Evolutionary conservation across 2,888 invertebrate genomes (phyloP).

Genomic region (Zygothrica quintamaculata): DNA sequence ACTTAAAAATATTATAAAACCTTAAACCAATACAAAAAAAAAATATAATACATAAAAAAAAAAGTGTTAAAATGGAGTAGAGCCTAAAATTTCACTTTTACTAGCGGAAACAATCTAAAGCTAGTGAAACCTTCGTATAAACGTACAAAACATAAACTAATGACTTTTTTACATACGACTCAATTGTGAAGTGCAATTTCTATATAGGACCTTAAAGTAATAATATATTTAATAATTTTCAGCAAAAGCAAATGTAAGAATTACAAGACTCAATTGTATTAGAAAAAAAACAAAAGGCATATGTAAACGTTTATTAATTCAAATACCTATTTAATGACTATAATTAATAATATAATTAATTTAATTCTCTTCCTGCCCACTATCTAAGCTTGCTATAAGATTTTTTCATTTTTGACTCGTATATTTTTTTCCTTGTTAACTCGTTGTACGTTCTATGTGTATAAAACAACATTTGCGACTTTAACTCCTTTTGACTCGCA

Average conservation of each 20-base stretch:
- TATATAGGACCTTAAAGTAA: constrained; percentile 32
- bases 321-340: constrained; percentile 66
- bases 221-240: constrained; percentile 49
- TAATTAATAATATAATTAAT: constrained; percentile 71
- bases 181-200: constrained; percentile 51
- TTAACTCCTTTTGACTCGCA: constrained; percentile 61
- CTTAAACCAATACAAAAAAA: constrained; percentile 34
- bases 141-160: constrained; percentile 65
- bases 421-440: constrained; percentile 68
- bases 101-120: constrained; percentile 49
- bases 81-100: constrained; percentile 38
- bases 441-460: constrained; percentile 69
- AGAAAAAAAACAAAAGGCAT: constrained; percentile 29
- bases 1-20: constrained; percentile 40
- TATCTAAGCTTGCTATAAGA: constrained; percentile 56
- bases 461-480: constrained; percentile 53
- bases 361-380: constrained; percentile 45
- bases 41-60: constrained; percentile 26
- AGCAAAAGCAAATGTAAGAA: constrained; percentile 63
- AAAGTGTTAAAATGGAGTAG: constrained; percentile 19
- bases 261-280: constrained; percentile 74
- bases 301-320: constrained; percentile 45
- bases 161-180: constrained; percentile 61
- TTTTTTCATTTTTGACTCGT: constrained; percentile 35
- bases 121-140: constrained; percentile 58